These are phyloP conservation scores for Tachycineta bicolor DNA, from an alignment of 2,113 vertebrate genomes.

Conservation along the genomic window DNA sequence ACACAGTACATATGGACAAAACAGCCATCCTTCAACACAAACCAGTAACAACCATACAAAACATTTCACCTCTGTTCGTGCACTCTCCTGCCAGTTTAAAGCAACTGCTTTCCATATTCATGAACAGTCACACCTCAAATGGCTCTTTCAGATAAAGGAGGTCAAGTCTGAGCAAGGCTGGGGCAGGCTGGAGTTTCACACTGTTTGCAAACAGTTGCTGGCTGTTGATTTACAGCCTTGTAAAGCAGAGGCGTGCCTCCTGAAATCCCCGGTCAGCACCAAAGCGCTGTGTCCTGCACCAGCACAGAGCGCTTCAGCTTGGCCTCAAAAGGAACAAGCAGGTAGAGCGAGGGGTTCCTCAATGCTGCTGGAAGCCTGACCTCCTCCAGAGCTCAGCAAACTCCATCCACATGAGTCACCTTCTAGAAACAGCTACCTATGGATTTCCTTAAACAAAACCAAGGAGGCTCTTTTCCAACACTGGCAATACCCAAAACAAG, in stretches of 20 bases:
- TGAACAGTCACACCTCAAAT: neutral
- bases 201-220: neutral
- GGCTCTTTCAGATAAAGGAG: neutral
- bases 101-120: neutral
- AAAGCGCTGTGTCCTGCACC: rapidly evolving
- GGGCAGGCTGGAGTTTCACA: neutral
- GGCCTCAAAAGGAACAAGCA: rapidly evolving
- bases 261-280: neutral
- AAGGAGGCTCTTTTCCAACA: neutral
- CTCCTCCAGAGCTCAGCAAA: neutral
- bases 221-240: neutral
- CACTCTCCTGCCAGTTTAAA: neutral
- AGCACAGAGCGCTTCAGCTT: rapidly evolving
- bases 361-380: neutral
- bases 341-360: rapidly evolving
- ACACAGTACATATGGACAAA: neutral
- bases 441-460: neutral
- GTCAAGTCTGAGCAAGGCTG: conserved; percentile 21
- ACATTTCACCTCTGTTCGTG: neutral
- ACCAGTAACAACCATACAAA: neutral
- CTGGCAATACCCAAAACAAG: rapidly evolving
- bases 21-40: neutral
- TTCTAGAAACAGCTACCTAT: neutral
- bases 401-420: neutral
- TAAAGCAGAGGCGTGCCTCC: neutral